These are phyloP conservation scores for Sminthopsis crassicaudata DNA, from an alignment of 2,113 vertebrate genomes.

Conservation along the genomic window DNA sequence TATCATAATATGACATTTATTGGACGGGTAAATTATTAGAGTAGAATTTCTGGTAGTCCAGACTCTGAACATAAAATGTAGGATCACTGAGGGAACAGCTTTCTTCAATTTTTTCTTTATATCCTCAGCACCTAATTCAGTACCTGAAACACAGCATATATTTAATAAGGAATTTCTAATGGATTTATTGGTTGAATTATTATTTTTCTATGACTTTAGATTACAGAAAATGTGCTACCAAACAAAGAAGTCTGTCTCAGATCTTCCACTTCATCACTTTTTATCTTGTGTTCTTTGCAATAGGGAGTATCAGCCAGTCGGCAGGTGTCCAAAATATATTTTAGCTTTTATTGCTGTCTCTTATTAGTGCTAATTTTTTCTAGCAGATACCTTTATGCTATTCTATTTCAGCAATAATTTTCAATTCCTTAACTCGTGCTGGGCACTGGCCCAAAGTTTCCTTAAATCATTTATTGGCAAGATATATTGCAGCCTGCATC, in stretches of 20 bases:
- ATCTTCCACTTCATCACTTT: not conserved
- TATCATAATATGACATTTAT: not conserved
- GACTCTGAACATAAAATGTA: not conserved
- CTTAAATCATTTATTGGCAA: conserved; percentile 4
- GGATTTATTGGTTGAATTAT: not conserved
- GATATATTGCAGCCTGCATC: not conserved
- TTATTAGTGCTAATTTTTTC: conserved; percentile 39
- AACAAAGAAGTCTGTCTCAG: not conserved
- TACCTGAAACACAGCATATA: not conserved
- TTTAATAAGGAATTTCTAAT: not conserved
- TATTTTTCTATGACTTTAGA: not conserved
- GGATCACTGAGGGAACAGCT: not conserved
- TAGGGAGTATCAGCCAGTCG: not conserved
- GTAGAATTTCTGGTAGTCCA: not conserved
- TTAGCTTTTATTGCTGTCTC: conserved; percentile 11
- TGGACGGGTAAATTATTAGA: not conserved
- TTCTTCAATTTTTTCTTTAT: not conserved
- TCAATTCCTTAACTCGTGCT: conserved; percentile 18
- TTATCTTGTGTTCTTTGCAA: not conserved
- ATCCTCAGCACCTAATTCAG: not conserved
- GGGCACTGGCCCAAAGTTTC: not conserved
- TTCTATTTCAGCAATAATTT: conserved; percentile 22
- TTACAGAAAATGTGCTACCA: too few relatives aligned
- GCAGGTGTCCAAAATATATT: conserved; percentile 6
- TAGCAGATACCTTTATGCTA: not conserved